phyloP scores from a whole-genome alignment of 2,797 vertebrate species.

The Hemibagrus guttatus region DNA sequence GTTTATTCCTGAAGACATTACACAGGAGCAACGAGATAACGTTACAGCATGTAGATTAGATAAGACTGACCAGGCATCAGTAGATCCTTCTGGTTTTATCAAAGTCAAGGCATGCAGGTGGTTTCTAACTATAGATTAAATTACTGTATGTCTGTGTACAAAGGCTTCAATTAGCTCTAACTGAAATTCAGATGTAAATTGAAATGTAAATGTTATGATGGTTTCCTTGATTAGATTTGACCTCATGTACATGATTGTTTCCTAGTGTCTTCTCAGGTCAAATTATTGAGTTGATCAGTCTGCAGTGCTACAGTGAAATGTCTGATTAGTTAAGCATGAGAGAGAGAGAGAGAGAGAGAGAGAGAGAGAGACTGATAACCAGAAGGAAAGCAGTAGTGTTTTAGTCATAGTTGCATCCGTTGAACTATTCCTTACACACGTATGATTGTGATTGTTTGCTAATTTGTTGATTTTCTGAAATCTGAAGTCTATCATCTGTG shows the following conservation, averaged over 20 bases:
- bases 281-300: conserved; percentile 9
- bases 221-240: background rate
- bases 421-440: background rate
- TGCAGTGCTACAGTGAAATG: background rate
- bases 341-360: conserved; percentile 16
- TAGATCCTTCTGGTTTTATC: background rate
- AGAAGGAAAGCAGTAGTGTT: background rate
- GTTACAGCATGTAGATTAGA: background rate
- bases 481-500: background rate
- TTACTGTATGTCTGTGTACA: background rate
- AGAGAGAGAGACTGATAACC: conserved; percentile 71
- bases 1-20: background rate
- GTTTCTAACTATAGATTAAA: background rate
- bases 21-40: conserved; percentile 6
- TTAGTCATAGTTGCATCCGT: background rate
- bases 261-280: background rate
- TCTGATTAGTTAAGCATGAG: background rate
- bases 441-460: background rate
- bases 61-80: background rate
- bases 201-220: background rate
- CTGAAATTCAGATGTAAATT: background rate
- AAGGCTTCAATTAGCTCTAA: background rate
- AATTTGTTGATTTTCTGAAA: conserved; percentile 3
- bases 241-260: background rate
- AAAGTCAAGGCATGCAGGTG: background rate